A percentile compares a stretch with the other conserved stretches of the same genome.
Conservation (phyloP, 2,888 invertebrate genomes). For the Galerucella pusilla region DNA sequence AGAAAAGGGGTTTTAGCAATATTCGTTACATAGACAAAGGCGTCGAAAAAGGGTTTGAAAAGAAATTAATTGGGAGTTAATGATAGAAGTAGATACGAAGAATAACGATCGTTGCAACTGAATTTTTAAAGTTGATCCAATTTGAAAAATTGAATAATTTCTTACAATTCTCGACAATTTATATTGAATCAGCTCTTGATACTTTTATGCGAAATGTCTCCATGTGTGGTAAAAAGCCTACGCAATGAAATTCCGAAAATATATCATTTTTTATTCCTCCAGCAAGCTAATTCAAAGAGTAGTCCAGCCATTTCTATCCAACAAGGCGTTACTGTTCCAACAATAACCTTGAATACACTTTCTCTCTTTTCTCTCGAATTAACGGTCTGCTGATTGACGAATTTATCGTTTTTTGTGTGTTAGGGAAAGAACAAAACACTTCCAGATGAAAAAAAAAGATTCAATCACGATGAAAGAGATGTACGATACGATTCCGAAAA, state of each 20-base stretch:
- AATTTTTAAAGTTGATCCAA: too few species aligned
- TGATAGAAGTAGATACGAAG: too few species aligned
- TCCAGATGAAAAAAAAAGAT: conserved; percentile 23
- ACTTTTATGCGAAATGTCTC: conserved; percentile 2
- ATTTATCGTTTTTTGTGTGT: conserved; percentile 30
- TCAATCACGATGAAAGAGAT: conserved; percentile 22
- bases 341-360: conserved; percentile 23
- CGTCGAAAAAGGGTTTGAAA: too few species aligned
- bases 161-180: not conserved
- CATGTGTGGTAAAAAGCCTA: not conserved
- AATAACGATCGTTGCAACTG: too few species aligned
- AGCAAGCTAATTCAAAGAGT: conserved; percentile 6
- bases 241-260: not conserved
- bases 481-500: conserved; percentile 18
- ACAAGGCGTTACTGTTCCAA: conserved; percentile 25
- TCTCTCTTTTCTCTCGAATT: conserved; percentile 30
- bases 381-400: conserved; percentile 32
- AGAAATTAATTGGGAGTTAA: too few species aligned
- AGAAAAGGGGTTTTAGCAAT: too few species aligned
- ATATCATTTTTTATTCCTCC: conserved; percentile 4
- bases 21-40: too few species aligned
- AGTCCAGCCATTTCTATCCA: conserved; percentile 14
- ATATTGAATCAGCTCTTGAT: not conserved
- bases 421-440: conserved; percentile 24
- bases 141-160: too few species aligned